These are phyloP conservation scores for Cassiopea andromeda DNA, from an alignment of 30 jellyfish, hydroid and myxozoan species.

Conservation along the genomic window DNA sequence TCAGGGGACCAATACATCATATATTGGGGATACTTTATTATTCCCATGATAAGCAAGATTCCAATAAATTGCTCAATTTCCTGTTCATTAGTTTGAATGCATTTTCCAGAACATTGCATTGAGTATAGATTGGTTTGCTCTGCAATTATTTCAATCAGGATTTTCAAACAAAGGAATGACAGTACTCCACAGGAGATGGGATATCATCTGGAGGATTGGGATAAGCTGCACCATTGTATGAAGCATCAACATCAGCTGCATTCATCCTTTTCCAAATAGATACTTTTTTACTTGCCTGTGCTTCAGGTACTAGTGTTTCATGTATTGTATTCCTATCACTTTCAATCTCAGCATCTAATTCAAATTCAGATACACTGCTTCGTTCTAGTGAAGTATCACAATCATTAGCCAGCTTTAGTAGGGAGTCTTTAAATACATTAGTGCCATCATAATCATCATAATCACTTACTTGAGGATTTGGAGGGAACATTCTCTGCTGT, in stretches of 20 bases:
- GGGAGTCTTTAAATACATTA: no score
- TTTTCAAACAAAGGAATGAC: slow-evolving; percentile 50
- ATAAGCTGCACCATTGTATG: not conserved
- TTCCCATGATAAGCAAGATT: not conserved
- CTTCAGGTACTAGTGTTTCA: not conserved
- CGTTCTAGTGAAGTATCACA: no score
- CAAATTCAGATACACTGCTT: slow-evolving; percentile 19
- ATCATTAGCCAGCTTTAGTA: no score
- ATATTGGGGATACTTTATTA: not conserved
- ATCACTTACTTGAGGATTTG: slow-evolving; percentile 2
- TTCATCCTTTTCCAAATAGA: no score
- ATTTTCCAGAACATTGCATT: not conserved
- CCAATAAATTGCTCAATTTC: not conserved
- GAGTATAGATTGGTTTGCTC: not conserved
- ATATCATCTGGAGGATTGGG: slow-evolving; percentile 32
- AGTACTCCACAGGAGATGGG: slow-evolving; percentile 13
- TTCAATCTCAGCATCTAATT: slow-evolving; percentile 11
- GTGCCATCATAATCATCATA: no score
- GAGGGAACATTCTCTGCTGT: no score
- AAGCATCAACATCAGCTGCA: not conserved
- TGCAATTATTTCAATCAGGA: not conserved
- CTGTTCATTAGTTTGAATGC: not conserved
- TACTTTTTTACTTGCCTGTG: not conserved
- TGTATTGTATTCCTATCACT: not conserved
- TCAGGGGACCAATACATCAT: not conserved